Evolutionary conservation across 2,888 invertebrate genomes (phyloP), one percentile per base, ranked within the genome.

Genomic region (Philereme vetulata): DNA sequence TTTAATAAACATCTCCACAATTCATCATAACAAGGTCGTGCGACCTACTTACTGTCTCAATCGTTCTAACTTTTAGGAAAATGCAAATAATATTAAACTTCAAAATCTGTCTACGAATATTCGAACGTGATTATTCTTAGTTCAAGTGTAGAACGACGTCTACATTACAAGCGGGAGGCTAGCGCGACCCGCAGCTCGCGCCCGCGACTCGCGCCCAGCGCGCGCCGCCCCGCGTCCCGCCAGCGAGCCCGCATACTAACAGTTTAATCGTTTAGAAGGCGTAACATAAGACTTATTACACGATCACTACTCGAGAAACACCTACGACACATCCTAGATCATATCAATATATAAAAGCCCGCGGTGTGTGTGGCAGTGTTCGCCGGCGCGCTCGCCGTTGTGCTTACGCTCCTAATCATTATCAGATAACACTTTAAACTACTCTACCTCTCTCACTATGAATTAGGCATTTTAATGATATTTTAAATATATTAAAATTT

Each of bases 321-420:
- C 80, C 91, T 91, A 91, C 90, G 81, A 85, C 85, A 88, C 87
- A 90, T 91, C 90, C 91, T 91, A 92, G 91, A 92, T 91, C 91
- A 92, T 92, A 92, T 92, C 84, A 90, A 91, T 90, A 91, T 90
- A 91, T 85, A 77, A 75, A 77, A 78, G 78, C 81, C 83, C 82
- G 84, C 84, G 78, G 81, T 78, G 77, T 78, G 77, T 80, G 81
- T 82, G 84, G 83, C 85, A 85, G 85, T 83, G 83, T 77, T 70
- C 70, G 78, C 74, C 75, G 77, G 76, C 79, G 66, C 70, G 62
- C 62, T 64, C 77, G 80, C 81, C 77, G 65, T 65, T 72, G 74
- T 80, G 77, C 82, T 81, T 81, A 83, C 75, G 78, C 75, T 78
- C 78, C 76, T 81, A 74, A 77, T 78, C 77, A 78, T 83, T 84